Evolutionary conservation across 2,888 invertebrate genomes (phyloP).

Genomic region (Agriotes lineatus): DNA sequence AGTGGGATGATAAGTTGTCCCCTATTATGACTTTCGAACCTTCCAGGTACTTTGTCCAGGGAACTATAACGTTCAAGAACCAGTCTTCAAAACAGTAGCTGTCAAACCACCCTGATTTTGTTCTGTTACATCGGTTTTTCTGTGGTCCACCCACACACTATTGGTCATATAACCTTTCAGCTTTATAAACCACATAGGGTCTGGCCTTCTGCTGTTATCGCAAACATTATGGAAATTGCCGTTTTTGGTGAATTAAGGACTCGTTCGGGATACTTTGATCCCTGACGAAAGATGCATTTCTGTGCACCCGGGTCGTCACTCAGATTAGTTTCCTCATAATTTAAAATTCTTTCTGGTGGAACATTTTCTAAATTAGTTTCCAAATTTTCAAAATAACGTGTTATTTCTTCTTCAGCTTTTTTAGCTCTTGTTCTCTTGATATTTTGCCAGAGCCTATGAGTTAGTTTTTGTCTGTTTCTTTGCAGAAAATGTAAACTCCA

Average conservation of each 20-base stretch:
- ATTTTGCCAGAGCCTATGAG: constrained; percentile 38
- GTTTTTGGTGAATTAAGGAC: neutral
- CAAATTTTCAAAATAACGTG: constrained; percentile 40
- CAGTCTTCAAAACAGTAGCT: constrained; percentile 3
- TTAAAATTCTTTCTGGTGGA: constrained; percentile 50
- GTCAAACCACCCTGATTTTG: constrained; percentile 13
- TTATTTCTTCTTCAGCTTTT: constrained; percentile 34
- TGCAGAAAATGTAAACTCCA: too few species aligned
- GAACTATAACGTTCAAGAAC: neutral
- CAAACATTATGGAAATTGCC: constrained; percentile 13
- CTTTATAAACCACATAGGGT: constrained; percentile 37
- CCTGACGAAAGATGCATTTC: constrained; percentile 36
- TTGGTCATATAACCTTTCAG: neutral
- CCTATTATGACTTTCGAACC: constrained; percentile 22
- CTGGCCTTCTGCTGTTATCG: neutral
- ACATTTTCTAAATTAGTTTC: constrained; percentile 30
- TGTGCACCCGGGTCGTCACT: constrained; percentile 56
- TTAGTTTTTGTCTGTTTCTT: constrained; percentile 21
- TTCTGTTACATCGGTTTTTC: neutral
- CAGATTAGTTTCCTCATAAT: constrained; percentile 60
- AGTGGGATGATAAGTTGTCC: constrained; percentile 20
- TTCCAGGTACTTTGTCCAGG: neutral
- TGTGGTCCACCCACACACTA: neutral
- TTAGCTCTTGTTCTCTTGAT: constrained; percentile 41
- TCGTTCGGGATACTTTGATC: constrained; percentile 51